Conservation (phyloP, 2,113 vertebrate genomes). For the Mormyrus lacerda region DNA sequence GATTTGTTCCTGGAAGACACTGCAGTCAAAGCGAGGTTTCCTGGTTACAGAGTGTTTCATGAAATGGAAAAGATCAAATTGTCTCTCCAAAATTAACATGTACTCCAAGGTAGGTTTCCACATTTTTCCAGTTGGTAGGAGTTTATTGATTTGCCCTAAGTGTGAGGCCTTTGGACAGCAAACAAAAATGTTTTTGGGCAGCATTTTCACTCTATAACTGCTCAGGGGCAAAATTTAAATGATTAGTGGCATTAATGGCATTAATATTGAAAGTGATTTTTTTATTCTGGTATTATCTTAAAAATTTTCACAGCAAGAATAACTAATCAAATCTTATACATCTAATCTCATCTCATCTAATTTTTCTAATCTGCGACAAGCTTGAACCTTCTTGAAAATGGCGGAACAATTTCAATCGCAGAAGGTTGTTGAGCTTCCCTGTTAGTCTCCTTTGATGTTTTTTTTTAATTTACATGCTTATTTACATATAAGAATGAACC, state of each 20-base stretch:
- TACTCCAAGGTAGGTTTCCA: neutral
- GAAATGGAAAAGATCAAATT: neutral
- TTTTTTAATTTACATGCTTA: constrained; percentile 22
- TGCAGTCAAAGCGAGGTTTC: neutral
- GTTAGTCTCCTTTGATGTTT: constrained; percentile 43
- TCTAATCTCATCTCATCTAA: constrained; percentile 36
- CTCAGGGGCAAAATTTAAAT: neutral
- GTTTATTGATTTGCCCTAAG: neutral
- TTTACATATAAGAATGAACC: neutral
- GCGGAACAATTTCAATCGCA: constrained; percentile 43
- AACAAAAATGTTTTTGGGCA: neutral
- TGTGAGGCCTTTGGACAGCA: neutral
- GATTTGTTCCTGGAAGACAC: neutral
- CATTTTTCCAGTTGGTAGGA: neutral
- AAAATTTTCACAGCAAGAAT: neutral
- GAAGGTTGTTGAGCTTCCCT: constrained; percentile 33
- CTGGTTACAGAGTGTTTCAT: neutral
- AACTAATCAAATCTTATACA: constrained; percentile 20
- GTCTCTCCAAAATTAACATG: neutral
- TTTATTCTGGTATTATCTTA: neutral
- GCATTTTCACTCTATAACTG: constrained; percentile 2
- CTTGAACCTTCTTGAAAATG: constrained; percentile 41
- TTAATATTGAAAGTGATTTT: constrained; percentile 6
- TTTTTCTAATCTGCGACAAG: constrained; percentile 32
- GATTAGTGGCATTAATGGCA: neutral